Base-by-base conservation (phyloP, 2,888 invertebrate species). In the Platerodrilus igneus region DNA sequence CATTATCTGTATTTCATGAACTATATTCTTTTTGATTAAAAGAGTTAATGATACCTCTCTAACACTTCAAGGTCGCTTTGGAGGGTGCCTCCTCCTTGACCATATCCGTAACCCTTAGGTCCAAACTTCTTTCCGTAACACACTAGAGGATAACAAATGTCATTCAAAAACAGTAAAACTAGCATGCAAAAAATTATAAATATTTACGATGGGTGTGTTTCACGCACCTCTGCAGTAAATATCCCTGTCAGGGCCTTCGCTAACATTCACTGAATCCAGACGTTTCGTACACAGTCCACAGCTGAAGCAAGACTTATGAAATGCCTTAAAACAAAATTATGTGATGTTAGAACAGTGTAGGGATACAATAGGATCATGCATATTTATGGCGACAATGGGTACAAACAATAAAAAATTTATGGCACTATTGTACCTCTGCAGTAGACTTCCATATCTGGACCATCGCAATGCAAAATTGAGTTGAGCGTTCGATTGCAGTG, bases 81-180 rank as follows among this genome's bases (percentile, higher is more conserved):
- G 64, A 92, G 78, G 58, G 89, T 89, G 67, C 92, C 92, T 67
- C 88, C 91, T 66, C 97, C 96, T 75, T 91, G 90, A 63, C 96
- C 96, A 72, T 91, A 95, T 63, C 94, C 95, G 72, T 94, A 94
- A 71, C 92, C 92, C 75, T 90, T 94, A 62, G 95, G 95, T 62
- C 96, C 96, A 75, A 90, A 95, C 78, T 84, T 89, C 80, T 93
- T 91, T 68, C 84, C 90, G 77, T 97, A 95, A 80, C 96, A 96
- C 65, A 87, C 88, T 89, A 73, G 61, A 65, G 40, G n/a, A n/a
- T n/a, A n/a, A n/a, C n/a, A n/a, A n/a, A n/a, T 21, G 33, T 39
- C 40, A 46, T 40, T 41, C 35, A 43, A 21, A 36, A 32, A 30
- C 30, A 34, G 33, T 17, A 33, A 15, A 32, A 16, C 25, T 6